phyloP scores from a whole-genome alignment of 2,888 invertebrate species.

The Leptinotarsa rubiginosa region DNA sequence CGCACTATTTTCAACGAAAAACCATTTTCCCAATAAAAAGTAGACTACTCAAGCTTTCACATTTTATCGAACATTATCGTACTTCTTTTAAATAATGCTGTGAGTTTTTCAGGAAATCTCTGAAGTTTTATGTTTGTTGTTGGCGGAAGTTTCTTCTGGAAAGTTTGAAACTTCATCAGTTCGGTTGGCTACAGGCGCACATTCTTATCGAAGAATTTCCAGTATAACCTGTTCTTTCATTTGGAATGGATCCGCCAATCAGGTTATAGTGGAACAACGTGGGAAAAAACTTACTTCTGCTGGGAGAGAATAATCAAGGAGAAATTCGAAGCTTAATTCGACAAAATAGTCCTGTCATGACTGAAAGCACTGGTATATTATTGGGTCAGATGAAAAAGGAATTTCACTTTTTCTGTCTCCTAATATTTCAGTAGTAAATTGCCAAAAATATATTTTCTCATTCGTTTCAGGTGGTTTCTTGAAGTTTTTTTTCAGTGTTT shows the following conservation, averaged over 20 bases:
- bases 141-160: slow-evolving; percentile 52
- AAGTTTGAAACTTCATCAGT: slow-evolving; percentile 48
- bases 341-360: background rate
- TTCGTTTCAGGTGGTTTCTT: too few relatives aligned
- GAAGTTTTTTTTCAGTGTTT: too few relatives aligned
- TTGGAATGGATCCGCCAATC: slow-evolving; percentile 27
- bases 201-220: slow-evolving; percentile 53
- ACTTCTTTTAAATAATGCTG: slow-evolving; percentile 45
- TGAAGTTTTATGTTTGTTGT: slow-evolving; percentile 58
- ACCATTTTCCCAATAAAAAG: slow-evolving; percentile 17
- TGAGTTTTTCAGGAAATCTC: slow-evolving; percentile 49
- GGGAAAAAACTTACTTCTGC: background rate
- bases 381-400: too few relatives aligned
- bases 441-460: too few relatives aligned
- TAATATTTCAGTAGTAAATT: too few relatives aligned
- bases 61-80: slow-evolving; percentile 28
- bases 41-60: slow-evolving; percentile 3
- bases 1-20: background rate
- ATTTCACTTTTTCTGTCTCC: too few relatives aligned
- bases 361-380: too few relatives aligned
- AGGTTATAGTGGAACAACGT: slow-evolving; percentile 7
- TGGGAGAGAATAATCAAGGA: background rate
- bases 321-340: background rate
- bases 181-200: slow-evolving; percentile 47
- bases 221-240: slow-evolving; percentile 33